Base-by-base conservation (phyloP, 2,888 invertebrate genomes). In the Macrophya alboannulata region DNA sequence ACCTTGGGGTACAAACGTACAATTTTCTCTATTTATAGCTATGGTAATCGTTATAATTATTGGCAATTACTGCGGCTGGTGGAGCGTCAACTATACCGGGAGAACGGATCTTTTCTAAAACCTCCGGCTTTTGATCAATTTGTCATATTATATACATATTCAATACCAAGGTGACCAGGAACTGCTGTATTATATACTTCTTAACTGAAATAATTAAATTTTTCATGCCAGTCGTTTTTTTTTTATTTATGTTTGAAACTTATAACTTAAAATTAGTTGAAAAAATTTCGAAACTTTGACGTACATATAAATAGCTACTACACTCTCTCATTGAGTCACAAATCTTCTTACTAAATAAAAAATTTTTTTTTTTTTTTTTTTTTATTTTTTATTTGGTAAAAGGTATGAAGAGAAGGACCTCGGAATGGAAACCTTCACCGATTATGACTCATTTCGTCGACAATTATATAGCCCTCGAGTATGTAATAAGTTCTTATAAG, bases 401-500 rank as follows among this genome's bases (percentile, higher is more conserved):
- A 55, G 55, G 55, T 40, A 37, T 21, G 17, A 37, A 37, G 17
- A 71, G 37, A 45, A 45, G 76, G 76, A 76, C 76, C 76, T 76
- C 76, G 76, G 76, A 48, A 37, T 59, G 10, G 40, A 59, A 79
- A 79, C 79, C 79, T 79, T 79, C 79, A 55, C 12, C 55, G 59
- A 79, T 55, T 55, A 55, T 79, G 79, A 79, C 79, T 79, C 79
- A 79, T n/a, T 71, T 59, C 10, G 43, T 25, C 51, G 77, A 25
- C 37, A 51, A 40, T n/a, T 37, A 12, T 25, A 31, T 45, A 43
- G 40, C 74, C 45, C 74, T 74, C 74, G 55, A 55, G 55, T 55
- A 55, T 55, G 55, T 74, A 40, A 45, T 40, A 77, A 37, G 77
- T 55, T 77, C 77, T 77, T 77, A 77, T 77, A 77, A 77, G 77